phyloP scores from a whole-genome alignment of 2,113 vertebrate species.

The Crotophaga sulcirostris region DNA sequence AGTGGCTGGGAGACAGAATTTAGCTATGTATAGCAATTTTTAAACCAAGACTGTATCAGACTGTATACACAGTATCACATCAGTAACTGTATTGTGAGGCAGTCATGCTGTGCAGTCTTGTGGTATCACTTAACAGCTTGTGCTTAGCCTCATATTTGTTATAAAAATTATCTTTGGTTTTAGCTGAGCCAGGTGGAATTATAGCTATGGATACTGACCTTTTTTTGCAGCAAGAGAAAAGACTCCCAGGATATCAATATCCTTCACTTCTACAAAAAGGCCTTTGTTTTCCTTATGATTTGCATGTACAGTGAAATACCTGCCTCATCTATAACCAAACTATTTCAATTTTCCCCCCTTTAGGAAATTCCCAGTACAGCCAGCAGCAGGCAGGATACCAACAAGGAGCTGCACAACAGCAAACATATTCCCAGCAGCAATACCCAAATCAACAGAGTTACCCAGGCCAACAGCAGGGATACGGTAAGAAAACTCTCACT shows the following conservation, averaged over 20 bases:
- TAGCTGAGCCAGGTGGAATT: neutral
- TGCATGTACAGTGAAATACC: neutral
- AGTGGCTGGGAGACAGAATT: neutral
- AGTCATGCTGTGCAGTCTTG: neutral
- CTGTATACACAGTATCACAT: neutral
- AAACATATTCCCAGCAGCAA: conserved; percentile 89
- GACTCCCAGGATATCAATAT: neutral
- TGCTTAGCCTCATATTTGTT: neutral
- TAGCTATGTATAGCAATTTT: neutral
- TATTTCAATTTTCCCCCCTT: neutral
- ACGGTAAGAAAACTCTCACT: conserved; percentile 68
- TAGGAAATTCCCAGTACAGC: conserved; percentile 92
- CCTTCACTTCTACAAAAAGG: neutral
- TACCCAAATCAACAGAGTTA: conserved; percentile 92
- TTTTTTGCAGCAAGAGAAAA: neutral
- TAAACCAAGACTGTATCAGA: neutral
- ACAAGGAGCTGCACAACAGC: conserved; percentile 88
- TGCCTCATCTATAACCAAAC: neutral
- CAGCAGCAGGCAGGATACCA: conserved; percentile 92
- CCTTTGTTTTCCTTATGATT: neutral
- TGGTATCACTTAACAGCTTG: neutral
- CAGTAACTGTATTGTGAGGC: neutral
- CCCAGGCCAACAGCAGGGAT: conserved; percentile 87
- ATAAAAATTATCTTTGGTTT: neutral
- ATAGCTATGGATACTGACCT: neutral